phyloP scores from a whole-genome alignment of 1,140 invertebrate genomes.

The Brachionus koreanus region DNA sequence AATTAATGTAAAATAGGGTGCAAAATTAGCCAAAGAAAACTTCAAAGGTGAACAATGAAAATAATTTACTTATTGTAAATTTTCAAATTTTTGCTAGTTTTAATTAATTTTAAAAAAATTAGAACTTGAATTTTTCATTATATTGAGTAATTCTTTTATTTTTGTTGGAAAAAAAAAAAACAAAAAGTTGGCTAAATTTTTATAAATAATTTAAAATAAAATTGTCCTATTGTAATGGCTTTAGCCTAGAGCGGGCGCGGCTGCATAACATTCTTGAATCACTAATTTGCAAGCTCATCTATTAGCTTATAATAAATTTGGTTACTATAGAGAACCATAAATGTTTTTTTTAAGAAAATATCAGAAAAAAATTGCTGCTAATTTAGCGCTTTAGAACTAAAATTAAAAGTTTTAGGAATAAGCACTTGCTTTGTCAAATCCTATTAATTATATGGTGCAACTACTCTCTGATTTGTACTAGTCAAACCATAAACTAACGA shows the following conservation, averaged over 20 bases:
- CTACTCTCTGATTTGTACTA: background rate
- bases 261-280: background rate
- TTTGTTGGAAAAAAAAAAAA: background rate
- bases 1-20: background rate
- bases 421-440: background rate
- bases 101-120: slow-evolving; percentile 2
- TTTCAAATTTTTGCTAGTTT: background rate
- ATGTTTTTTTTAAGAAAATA: background rate
- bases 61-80: background rate
- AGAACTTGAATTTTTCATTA: background rate
- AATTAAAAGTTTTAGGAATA: background rate
- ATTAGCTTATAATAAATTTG: background rate
- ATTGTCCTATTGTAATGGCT: background rate
- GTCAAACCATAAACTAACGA: background rate
- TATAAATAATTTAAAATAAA: background rate
- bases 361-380: background rate
- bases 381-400: background rate
- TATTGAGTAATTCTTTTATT: background rate
- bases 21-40: background rate
- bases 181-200: background rate
- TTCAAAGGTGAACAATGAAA: background rate
- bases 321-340: background rate
- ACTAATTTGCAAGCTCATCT: background rate
- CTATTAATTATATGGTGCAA: background rate
- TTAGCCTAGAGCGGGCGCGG: background rate